Conservation (phyloP, 2,888 invertebrate species). For the Pegoplata infirma region DNA sequence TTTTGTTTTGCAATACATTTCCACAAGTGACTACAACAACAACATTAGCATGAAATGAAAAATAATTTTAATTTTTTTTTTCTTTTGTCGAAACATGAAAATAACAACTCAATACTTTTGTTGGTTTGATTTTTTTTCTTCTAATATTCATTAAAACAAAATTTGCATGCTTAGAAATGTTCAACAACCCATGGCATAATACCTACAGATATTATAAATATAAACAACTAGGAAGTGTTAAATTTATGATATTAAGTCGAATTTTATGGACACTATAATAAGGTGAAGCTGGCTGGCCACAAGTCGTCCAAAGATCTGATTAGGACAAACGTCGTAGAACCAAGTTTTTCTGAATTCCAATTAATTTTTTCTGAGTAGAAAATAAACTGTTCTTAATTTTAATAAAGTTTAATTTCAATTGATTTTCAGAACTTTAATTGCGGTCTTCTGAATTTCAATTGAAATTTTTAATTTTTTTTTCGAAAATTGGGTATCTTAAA, state of each 20-base stretch:
- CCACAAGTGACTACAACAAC: too few species aligned
- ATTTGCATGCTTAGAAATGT: slow-evolving; percentile 48
- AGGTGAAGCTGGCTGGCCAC: too few species aligned
- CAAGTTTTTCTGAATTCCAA: too few species aligned
- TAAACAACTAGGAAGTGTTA: neutral
- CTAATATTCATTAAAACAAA: slow-evolving; percentile 27
- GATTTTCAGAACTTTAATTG: too few species aligned
- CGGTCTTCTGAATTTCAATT: too few species aligned
- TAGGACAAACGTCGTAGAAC: too few species aligned
- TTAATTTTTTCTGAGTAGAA: too few species aligned
- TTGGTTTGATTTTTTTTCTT: neutral
- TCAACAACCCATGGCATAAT: slow-evolving; percentile 13
- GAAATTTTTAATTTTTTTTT: too few species aligned
- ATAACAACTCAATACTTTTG: slow-evolving; percentile 44
- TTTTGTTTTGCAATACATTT: slow-evolving; percentile 57
- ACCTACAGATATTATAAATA: neutral
- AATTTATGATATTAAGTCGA: neutral
- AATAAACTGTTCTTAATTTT: too few species aligned
- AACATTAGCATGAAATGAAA: slow-evolving; percentile 29
- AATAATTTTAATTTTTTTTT: slow-evolving; percentile 46
- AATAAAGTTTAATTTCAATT: too few species aligned
- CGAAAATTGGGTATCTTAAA: too few species aligned
- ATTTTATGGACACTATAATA: neutral
- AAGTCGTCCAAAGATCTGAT: too few species aligned
- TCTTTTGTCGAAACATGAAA: slow-evolving; percentile 21